These are phyloP conservation scores for Engraulis encrasicolus DNA, from an alignment of 2,113 vertebrate genomes.

Conservation along the genomic window DNA sequence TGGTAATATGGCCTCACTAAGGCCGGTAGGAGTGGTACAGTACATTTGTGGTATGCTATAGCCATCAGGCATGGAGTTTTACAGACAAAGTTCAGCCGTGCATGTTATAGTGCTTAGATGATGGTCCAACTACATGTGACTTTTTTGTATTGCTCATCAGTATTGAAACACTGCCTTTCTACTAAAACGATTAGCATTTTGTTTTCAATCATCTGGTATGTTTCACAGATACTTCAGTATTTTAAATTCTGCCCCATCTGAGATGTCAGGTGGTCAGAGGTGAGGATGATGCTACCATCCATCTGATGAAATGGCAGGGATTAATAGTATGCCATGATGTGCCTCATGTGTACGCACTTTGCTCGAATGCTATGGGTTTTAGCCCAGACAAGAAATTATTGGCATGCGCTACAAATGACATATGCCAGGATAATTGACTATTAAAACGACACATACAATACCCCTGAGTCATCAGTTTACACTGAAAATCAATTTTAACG, in stretches of 20 bases:
- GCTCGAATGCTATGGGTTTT: too few relatives aligned
- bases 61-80: background rate
- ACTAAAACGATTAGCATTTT: background rate
- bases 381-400: background rate
- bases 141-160: background rate
- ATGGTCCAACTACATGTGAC: background rate
- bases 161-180: background rate
- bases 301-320: too few relatives aligned
- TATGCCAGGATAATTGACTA: background rate
- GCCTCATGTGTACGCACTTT: background rate
- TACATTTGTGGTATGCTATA: slow-evolving; percentile 6
- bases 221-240: background rate
- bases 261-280: background rate
- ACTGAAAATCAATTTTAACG: background rate
- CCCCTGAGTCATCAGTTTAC: background rate
- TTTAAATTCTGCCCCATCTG: background rate
- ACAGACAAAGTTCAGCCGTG: background rate
- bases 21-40: background rate
- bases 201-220: background rate
- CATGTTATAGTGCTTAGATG: background rate
- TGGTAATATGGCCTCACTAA: background rate
- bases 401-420: background rate
- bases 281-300: background rate
- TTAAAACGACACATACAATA: background rate
- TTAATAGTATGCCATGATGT: background rate